These are phyloP conservation scores for Caenorhabditis drosophilae DNA, from an alignment of 2,888 invertebrate species.

Conservation along the genomic window DNA sequence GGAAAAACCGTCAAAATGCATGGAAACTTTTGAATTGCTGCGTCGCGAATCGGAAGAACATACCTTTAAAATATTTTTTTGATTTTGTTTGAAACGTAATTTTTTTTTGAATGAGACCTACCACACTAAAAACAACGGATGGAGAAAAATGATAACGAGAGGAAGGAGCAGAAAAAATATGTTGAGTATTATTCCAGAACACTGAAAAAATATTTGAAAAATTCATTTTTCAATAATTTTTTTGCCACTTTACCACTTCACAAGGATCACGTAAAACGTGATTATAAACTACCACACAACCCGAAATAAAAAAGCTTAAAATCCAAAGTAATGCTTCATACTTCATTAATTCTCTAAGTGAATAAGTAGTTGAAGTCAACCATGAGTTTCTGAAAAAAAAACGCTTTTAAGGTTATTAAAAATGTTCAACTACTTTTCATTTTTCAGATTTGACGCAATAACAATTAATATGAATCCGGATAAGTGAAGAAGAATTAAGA, in stretches of 20 bases:
- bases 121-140: conserved; percentile 50
- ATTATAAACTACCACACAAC: conserved; percentile 38
- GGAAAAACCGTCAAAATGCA: conserved; percentile 38
- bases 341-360: conserved; percentile 43
- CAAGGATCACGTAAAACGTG: conserved; percentile 39
- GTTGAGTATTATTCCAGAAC: conserved; percentile 32
- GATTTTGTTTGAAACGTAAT: conserved; percentile 2
- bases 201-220: conserved; percentile 14
- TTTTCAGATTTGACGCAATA: conserved; percentile 15
- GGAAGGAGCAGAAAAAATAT: conserved; percentile 42
- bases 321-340: conserved; percentile 47
- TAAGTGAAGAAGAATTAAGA: conserved; percentile 40
- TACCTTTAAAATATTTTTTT: conserved; percentile 30
- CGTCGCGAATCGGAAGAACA: conserved; percentile 47
- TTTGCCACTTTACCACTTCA: conserved; percentile 30
- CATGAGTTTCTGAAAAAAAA: conserved; percentile 28
- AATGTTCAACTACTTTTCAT: conserved; percentile 23
- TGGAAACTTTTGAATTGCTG: conserved; percentile 46
- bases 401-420: neutral
- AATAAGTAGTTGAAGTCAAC: conserved; percentile 35
- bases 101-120: conserved; percentile 13
- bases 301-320: conserved; percentile 37
- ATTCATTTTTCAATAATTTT: neutral
- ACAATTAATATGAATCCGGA: conserved; percentile 20
- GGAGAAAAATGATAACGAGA: conserved; percentile 41